Conservation (phyloP, 1,140 invertebrate genomes). For the Triops cancriformis region DNA sequence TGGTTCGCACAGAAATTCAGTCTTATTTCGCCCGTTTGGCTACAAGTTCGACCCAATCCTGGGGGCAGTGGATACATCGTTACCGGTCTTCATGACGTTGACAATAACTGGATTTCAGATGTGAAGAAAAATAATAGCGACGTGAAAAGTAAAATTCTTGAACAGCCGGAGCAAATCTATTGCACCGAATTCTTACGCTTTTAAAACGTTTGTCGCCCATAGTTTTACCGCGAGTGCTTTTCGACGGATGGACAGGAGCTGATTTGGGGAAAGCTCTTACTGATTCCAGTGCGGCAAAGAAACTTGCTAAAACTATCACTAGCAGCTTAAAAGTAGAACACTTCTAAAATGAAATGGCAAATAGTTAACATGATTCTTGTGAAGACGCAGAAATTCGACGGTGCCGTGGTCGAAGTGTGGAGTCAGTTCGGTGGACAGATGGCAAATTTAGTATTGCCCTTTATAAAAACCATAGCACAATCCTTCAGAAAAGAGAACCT, state of each 20-base stretch:
- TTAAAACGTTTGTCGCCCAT: constrained; percentile 21
- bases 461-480: constrained; percentile 49
- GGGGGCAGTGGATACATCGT: constrained; percentile 51
- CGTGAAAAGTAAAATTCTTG: constrained; percentile 34
- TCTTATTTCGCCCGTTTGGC: constrained; percentile 88
- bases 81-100: constrained; percentile 64
- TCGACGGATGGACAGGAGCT: constrained; percentile 69
- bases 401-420: constrained; percentile 80
- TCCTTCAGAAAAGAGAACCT: constrained; percentile 48
- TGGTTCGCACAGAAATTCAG: constrained; percentile 81
- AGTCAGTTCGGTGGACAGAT: constrained; percentile 63
- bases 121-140: constrained; percentile 40
- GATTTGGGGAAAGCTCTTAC: constrained; percentile 57
- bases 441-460: constrained; percentile 50
- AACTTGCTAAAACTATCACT: constrained; percentile 50
- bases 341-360: constrained; percentile 31
- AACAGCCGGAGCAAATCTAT: constrained; percentile 28
- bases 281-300: constrained; percentile 48
- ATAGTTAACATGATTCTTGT: constrained; percentile 23
- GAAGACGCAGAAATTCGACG: constrained; percentile 62
- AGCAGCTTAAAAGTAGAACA: constrained; percentile 47
- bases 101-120: constrained; percentile 70
- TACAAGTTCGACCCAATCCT: constrained; percentile 62
- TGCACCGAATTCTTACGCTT: constrained; percentile 22
- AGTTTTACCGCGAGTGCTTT: constrained; percentile 75